phyloP scores from a whole-genome alignment of 2,113 vertebrate species.

The Peromyscus leucopus region DNA sequence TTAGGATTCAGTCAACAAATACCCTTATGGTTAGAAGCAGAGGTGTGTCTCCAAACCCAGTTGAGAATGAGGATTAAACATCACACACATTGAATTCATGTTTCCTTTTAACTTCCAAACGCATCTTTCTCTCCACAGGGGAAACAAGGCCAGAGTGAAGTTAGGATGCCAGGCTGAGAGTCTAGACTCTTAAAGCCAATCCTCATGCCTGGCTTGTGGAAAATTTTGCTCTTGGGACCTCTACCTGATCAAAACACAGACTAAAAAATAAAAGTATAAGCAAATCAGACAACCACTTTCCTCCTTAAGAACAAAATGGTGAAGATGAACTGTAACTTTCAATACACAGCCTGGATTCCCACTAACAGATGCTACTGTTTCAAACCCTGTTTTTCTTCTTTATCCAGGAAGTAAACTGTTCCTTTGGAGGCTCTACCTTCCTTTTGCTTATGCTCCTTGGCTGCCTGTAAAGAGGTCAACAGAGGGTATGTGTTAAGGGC shows the following conservation, averaged over 20 bases:
- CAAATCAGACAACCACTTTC: background rate
- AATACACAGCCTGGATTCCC: background rate
- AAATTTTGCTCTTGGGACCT: background rate
- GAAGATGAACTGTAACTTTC: background rate
- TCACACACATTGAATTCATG: background rate
- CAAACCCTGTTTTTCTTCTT: background rate
- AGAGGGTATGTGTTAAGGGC: too few relatives aligned
- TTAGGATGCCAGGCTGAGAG: background rate
- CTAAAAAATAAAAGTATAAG: background rate
- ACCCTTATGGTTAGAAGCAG: background rate
- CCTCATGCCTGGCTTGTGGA: too few relatives aligned
- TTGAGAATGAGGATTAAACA: background rate
- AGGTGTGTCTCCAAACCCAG: background rate
- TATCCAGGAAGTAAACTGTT: background rate
- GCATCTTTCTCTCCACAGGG: background rate
- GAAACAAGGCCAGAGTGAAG: accelerated
- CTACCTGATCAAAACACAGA: background rate
- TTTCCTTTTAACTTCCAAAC: background rate
- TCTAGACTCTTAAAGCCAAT: accelerated
- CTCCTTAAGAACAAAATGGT: background rate
- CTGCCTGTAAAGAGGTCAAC: background rate
- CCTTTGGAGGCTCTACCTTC: background rate
- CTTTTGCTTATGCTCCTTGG: background rate
- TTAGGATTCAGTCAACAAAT: background rate
- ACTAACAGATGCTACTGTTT: too few relatives aligned